phyloP scores from a whole-genome alignment of 1,140 invertebrate genomes.

The Drosophila bocqueti region DNA sequence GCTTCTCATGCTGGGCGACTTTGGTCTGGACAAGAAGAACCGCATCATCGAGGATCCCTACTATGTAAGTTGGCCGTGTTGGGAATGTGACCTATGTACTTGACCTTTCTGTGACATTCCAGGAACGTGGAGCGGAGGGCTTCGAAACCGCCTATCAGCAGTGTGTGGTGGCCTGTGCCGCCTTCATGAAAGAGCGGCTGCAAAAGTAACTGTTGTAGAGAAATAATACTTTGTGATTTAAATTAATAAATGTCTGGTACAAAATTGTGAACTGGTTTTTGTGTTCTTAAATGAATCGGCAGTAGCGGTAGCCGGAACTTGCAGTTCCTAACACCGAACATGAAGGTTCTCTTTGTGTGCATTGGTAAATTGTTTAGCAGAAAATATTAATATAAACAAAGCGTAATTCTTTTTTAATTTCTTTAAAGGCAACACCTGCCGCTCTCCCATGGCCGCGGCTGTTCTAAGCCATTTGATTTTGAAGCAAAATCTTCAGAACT shows the following conservation, averaged over 20 bases:
- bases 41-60: constrained; percentile 95
- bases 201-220: constrained; percentile 29
- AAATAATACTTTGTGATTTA: constrained; percentile 22
- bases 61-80: constrained; percentile 87
- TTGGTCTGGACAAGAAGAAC: constrained; percentile 90
- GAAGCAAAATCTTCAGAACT: constrained; percentile 87
- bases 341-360: constrained; percentile 80
- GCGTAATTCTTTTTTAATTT: not conserved
- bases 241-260: constrained; percentile 32
- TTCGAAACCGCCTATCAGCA: constrained; percentile 91
- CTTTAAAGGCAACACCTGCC: constrained; percentile 93
- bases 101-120: constrained; percentile 60
- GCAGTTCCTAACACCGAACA: constrained; percentile 28
- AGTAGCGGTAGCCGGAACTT: constrained; percentile 11
- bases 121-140: constrained; percentile 88
- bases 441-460: constrained; percentile 97
- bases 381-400: constrained; percentile 4
- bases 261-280: constrained; percentile 42
- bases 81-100: constrained; percentile 4
- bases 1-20: constrained; percentile 92
- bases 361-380: constrained; percentile 58
- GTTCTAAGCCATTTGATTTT: constrained; percentile 91
- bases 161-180: constrained; percentile 88
- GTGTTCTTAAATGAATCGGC: constrained; percentile 30
- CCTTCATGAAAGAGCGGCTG: constrained; percentile 87